Conservation (phyloP, 2,113 vertebrate genomes). For the Proterorhinus semilunaris region DNA sequence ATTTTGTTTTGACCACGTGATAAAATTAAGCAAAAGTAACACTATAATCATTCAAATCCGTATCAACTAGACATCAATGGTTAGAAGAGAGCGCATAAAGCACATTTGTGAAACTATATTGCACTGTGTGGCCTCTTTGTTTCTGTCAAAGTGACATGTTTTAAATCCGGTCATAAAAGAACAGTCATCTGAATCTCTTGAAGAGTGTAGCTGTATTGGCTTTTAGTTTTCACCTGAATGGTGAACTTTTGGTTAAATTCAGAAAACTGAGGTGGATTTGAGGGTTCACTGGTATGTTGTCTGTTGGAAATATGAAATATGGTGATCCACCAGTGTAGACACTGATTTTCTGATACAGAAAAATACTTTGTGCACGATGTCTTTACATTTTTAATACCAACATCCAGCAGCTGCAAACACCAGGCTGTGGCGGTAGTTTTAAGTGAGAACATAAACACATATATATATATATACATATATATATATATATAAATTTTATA, state of each 20-base stretch:
- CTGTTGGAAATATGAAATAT: slow-evolving; percentile 63
- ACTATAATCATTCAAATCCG: slow-evolving; percentile 11
- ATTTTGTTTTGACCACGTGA: background rate
- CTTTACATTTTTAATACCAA: slow-evolving; percentile 58
- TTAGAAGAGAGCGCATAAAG: slow-evolving; percentile 34
- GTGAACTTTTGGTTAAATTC: slow-evolving; percentile 9
- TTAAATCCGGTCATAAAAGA: slow-evolving; percentile 8
- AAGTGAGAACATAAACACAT: slow-evolving; percentile 46
- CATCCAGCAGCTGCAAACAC: slow-evolving; percentile 58
- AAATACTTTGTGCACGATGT: slow-evolving; percentile 72
- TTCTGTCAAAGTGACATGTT: background rate
- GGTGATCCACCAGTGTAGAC: slow-evolving; percentile 73
- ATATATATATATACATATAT: slow-evolving; percentile 15
- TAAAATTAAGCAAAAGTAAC: slow-evolving; percentile 9
- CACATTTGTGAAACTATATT: slow-evolving; percentile 5
- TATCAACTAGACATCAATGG: slow-evolving; percentile 26
- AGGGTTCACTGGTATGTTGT: slow-evolving; percentile 38
- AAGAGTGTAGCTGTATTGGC: background rate
- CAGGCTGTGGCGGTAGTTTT: slow-evolving; percentile 56
- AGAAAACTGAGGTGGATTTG: slow-evolving; percentile 21
- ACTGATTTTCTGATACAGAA: slow-evolving; percentile 84
- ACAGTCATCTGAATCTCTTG: slow-evolving; percentile 5
- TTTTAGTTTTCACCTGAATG: slow-evolving; percentile 6
- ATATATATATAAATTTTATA: slow-evolving; percentile 57
- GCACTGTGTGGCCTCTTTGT: background rate